phyloP scores from a whole-genome alignment of 2,113 vertebrate species.

The Phainopepla nitens region DNA sequence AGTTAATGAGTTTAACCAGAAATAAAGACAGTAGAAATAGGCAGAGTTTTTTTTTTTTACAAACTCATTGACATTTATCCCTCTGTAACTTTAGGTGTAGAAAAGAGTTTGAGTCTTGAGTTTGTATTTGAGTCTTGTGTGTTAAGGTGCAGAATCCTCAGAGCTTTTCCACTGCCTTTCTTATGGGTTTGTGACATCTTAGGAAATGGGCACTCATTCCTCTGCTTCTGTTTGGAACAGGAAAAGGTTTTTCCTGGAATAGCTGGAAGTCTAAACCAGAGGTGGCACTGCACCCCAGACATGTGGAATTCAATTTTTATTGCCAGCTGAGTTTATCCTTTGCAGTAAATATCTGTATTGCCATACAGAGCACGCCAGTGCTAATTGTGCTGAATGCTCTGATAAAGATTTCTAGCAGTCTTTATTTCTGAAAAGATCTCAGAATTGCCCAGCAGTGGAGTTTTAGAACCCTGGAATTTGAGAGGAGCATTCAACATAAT shows the following conservation, averaged over 20 bases:
- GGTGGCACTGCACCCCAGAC: not conserved
- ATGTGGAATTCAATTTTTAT: fast-evolving
- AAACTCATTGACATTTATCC: not conserved
- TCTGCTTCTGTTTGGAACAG: not conserved
- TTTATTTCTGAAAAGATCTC: not conserved
- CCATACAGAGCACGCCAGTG: not conserved
- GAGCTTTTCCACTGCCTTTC: not conserved
- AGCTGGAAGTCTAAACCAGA: not conserved
- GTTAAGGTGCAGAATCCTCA: not conserved
- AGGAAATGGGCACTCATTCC: not conserved
- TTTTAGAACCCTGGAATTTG: not conserved
- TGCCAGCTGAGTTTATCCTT: not conserved
- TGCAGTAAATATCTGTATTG: not conserved
- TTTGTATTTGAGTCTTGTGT: not conserved
- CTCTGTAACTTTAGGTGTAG: not conserved
- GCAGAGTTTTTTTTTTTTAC: not conserved
- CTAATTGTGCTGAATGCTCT: not conserved
- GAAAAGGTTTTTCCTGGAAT: not conserved
- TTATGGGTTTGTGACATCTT: not conserved
- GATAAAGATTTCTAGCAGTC: not conserved
- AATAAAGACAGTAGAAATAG: not conserved
- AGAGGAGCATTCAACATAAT: not conserved
- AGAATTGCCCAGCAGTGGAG: not conserved
- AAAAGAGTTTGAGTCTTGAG: not conserved
- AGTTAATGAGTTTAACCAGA: not conserved